These are phyloP conservation scores for Pteronura brasiliensis DNA, from an alignment of 2,113 vertebrate species.

Conservation along the genomic window DNA sequence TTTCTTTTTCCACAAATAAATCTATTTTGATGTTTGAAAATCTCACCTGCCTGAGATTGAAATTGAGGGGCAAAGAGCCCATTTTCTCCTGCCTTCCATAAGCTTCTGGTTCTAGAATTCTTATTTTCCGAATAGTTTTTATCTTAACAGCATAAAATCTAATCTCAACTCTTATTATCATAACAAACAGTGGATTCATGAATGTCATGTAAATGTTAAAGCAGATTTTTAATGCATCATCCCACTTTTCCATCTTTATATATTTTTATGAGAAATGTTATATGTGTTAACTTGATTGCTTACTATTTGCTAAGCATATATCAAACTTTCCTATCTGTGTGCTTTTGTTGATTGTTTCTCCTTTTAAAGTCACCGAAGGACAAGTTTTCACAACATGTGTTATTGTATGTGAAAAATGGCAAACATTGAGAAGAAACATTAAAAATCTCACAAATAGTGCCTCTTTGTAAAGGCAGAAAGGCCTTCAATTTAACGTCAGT, in stretches of 20 bases:
- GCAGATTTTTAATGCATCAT: neutral
- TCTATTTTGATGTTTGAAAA: conserved; percentile 30
- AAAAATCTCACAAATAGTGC: neutral
- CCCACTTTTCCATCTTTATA: neutral
- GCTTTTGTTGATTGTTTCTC: conserved; percentile 8
- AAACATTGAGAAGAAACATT: neutral
- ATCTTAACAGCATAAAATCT: conserved; percentile 20
- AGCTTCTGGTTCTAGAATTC: neutral
- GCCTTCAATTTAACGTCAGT: neutral
- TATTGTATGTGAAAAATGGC: conserved; percentile 1
- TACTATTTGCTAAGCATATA: neutral
- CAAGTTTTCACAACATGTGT: neutral
- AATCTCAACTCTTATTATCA: neutral
- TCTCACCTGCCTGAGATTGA: neutral
- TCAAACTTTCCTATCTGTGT: neutral
- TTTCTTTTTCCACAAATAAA: conserved; percentile 22
- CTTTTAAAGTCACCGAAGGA: neutral
- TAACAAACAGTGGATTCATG: neutral
- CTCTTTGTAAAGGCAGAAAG: neutral
- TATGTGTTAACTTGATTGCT: neutral
- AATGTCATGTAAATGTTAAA: neutral
- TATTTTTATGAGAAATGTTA: neutral
- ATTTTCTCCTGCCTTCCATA: neutral
- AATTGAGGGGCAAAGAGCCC: neutral
- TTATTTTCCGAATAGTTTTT: neutral